Evolutionary conservation across 1,140 invertebrate species (phyloP).

Genomic region (Augochlora pura): DNA sequence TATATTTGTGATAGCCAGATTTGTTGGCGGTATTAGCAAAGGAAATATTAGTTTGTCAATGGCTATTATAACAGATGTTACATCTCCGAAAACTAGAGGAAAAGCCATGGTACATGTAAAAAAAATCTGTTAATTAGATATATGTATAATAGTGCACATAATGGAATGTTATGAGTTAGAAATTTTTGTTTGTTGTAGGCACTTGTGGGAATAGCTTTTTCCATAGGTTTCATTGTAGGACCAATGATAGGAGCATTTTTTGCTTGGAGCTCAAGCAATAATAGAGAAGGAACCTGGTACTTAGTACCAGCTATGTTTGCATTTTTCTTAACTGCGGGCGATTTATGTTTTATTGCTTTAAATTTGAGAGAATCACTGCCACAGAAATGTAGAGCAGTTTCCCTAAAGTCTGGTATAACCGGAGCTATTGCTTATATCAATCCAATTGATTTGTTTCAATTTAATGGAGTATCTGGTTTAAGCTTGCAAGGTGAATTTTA

Average conservation of each 20-base stretch:
- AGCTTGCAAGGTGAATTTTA: slow-evolving; percentile 56
- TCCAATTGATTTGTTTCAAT: slow-evolving; percentile 84
- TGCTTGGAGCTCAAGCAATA: slow-evolving; percentile 84
- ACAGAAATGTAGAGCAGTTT: slow-evolving; percentile 85
- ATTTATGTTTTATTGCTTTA: slow-evolving; percentile 89
- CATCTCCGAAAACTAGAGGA: slow-evolving; percentile 88
- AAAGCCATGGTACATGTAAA: slow-evolving; percentile 92
- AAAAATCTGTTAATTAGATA: neutral
- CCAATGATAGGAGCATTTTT: slow-evolving; percentile 97
- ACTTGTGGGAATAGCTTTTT: slow-evolving; percentile 97
- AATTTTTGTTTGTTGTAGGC: slow-evolving; percentile 85
- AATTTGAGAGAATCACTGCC: slow-evolving; percentile 93
- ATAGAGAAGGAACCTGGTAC: slow-evolving; percentile 87
- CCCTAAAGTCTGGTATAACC: slow-evolving; percentile 84
- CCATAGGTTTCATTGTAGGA: slow-evolving; percentile 97
- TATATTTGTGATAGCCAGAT: slow-evolving; percentile 94
- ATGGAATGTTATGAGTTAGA: slow-evolving; percentile 20
- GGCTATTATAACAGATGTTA: slow-evolving; percentile 97
- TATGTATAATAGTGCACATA: neutral
- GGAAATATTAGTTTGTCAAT: slow-evolving; percentile 97
- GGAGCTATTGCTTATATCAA: slow-evolving; percentile 89
- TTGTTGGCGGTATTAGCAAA: slow-evolving; percentile 97
- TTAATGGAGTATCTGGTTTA: slow-evolving; percentile 72
- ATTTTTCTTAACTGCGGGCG: slow-evolving; percentile 87
- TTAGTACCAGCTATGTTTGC: slow-evolving; percentile 93